Conservation (phyloP, 1,140 invertebrate genomes). For the Cardiocondyla obscurior region DNA sequence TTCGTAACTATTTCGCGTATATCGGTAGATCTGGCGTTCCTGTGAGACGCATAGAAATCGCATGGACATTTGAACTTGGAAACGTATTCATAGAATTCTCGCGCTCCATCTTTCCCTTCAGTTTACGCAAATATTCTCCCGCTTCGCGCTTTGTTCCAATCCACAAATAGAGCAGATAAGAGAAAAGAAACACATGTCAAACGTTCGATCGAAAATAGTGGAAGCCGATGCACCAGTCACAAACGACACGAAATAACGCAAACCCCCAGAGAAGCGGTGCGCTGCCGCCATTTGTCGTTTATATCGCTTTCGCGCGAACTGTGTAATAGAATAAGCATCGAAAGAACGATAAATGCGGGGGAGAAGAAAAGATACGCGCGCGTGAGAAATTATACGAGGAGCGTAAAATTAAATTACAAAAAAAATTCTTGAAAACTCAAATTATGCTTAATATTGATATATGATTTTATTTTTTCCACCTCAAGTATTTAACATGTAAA, state of each 20-base stretch:
- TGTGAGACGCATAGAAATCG: conserved; percentile 71
- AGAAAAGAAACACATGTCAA: conserved; percentile 48
- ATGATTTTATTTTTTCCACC: neutral
- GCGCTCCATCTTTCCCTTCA: conserved; percentile 47
- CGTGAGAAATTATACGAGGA: neutral
- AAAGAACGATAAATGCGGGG: neutral
- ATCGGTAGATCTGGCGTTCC: neutral
- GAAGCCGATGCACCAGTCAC: conserved; percentile 64
- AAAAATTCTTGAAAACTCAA: neutral
- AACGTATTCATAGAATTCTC: conserved; percentile 76
- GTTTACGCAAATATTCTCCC: conserved; percentile 55
- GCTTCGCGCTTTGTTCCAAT: conserved; percentile 59
- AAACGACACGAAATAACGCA: conserved; percentile 73
- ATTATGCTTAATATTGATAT: neutral
- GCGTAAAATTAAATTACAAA: neutral
- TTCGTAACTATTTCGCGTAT: conserved; percentile 8
- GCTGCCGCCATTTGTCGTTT: conserved; percentile 46
- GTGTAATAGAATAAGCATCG: neutral
- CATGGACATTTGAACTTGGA: conserved; percentile 74
- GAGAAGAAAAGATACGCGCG: neutral
- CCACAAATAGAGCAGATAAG: conserved; percentile 39
- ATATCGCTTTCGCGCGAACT: conserved; percentile 3
- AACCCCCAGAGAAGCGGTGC: conserved; percentile 61
- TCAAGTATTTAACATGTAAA: neutral
- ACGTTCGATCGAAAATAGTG: conserved; percentile 51